phyloP scores from a whole-genome alignment of 2,113 vertebrate species.

The Pelobates fuscus region DNA sequence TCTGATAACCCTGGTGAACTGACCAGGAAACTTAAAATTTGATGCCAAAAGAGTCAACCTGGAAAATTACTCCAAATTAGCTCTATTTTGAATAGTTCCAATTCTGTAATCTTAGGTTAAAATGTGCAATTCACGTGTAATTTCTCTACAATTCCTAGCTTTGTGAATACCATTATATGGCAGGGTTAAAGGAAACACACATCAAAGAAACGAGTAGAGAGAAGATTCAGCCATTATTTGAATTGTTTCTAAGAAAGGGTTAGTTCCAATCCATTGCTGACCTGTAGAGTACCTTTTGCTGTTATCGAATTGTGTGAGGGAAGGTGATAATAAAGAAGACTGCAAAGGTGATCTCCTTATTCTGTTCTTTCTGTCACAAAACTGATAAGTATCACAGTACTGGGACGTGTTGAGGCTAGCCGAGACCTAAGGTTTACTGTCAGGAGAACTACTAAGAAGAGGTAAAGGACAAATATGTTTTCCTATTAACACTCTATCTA shows the following conservation, averaged over 20 bases:
- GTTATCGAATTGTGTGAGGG: conserved; percentile 46
- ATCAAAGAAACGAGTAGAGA: not conserved
- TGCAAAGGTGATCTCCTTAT: conserved; percentile 39
- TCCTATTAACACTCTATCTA: conserved; percentile 10
- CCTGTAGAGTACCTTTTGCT: conserved; percentile 40
- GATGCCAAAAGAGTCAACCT: too few species aligned
- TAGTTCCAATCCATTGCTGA: conserved; percentile 34
- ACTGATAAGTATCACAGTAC: conserved; percentile 39
- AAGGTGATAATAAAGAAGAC: conserved; percentile 48
- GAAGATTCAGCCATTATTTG: conserved; percentile 21
- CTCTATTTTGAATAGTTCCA: too few species aligned
- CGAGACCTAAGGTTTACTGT: conserved; percentile 29
- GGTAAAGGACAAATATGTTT: conserved; percentile 18
- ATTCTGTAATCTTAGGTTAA: too few species aligned
- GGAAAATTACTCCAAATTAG: too few species aligned
- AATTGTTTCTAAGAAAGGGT: conserved; percentile 23
- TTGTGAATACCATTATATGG: too few species aligned
- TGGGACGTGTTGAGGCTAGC: conserved; percentile 43
- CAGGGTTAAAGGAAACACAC: not conserved
- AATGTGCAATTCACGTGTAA: too few species aligned
- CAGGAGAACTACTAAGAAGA: conserved; percentile 8
- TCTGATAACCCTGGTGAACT: too few species aligned
- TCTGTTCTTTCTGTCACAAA: conserved; percentile 44
- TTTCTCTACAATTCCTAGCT: not conserved
- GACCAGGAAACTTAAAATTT: too few species aligned